These are phyloP conservation scores for Ferdinandea cuprea DNA, from an alignment of 2,888 invertebrate species.

Conservation along the genomic window DNA sequence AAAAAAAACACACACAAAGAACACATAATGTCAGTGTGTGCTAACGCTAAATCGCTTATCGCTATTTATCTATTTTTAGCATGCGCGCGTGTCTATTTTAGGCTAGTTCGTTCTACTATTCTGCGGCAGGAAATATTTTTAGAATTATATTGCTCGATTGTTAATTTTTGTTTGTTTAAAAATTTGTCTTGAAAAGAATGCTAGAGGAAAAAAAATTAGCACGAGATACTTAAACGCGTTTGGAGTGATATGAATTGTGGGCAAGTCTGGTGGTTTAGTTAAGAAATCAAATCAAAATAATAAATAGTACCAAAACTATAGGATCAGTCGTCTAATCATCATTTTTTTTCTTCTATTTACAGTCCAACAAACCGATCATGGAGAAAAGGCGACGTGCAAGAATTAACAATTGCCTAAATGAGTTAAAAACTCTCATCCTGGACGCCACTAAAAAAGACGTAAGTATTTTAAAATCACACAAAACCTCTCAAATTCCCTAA, in stretches of 20 bases:
- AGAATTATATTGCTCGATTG: conserved; percentile 32
- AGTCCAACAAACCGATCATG: conserved; percentile 97
- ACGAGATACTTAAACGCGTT: conserved; percentile 44
- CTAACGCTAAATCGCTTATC: conserved; percentile 12
- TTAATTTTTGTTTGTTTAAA: conserved; percentile 5
- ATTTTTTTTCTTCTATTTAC: conserved; percentile 79
- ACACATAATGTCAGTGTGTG: conserved; percentile 3
- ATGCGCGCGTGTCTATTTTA: conserved; percentile 45
- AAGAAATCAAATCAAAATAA: conserved; percentile 3
- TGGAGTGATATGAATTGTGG: conserved; percentile 5
- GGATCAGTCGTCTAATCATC: conserved; percentile 14
- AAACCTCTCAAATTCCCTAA: neutral
- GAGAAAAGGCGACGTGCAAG: conserved; percentile 94
- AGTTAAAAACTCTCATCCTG: conserved; percentile 92
- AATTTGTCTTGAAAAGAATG: conserved; percentile 20
- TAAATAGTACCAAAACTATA: no score
- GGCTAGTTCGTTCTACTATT: conserved; percentile 36
- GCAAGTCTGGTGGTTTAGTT: conserved; percentile 9
- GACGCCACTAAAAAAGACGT: conserved; percentile 95
- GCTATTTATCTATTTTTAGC: conserved; percentile 56
- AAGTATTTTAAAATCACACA: conserved; percentile 83
- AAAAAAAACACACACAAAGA: conserved; percentile 9
- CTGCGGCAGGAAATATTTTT: conserved; percentile 55
- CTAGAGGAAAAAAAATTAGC: conserved; percentile 21
- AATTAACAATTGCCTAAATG: conserved; percentile 94